Evolutionary conservation across 2,113 vertebrate species (phyloP).

Genomic region (Hipposideros armiger): DNA sequence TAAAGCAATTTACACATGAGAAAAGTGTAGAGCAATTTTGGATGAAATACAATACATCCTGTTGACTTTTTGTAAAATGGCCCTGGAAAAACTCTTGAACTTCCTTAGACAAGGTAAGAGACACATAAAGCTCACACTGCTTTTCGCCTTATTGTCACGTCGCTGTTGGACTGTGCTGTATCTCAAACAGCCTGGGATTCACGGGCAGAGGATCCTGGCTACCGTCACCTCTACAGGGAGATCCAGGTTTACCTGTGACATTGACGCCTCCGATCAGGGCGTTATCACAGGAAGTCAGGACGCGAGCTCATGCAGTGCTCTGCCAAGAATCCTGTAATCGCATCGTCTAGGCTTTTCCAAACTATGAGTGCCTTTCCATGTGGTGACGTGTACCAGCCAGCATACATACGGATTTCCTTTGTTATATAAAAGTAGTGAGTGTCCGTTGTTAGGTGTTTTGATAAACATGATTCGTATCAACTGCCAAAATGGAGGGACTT

Average conservation of each 20-base stretch:
- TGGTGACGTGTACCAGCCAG: not conserved
- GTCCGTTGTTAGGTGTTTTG: not conserved
- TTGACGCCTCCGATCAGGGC: slow-evolving; percentile 53
- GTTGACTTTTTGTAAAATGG: not conserved
- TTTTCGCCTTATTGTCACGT: not conserved
- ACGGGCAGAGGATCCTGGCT: not conserved
- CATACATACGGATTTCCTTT: not conserved
- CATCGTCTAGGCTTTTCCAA: not conserved
- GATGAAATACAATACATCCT: not conserved
- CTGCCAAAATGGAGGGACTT: not conserved
- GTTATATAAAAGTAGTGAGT: not conserved
- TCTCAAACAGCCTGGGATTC: not conserved
- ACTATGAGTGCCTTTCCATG: not conserved
- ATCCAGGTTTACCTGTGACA: slow-evolving; percentile 53
- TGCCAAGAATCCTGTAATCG: slow-evolving; percentile 59
- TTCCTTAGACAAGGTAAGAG: not conserved
- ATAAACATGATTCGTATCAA: not conserved
- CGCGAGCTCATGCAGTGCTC: slow-evolving; percentile 1
- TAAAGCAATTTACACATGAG: not conserved
- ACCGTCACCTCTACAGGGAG: not conserved
- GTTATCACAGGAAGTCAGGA: slow-evolving; percentile 52
- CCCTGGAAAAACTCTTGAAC: not conserved
- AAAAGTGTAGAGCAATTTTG: not conserved
- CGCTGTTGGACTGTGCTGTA: not conserved
- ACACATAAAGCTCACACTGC: not conserved